Percentiles rank a stretch among this genome's conserved stretches.
phyloP scores from a whole-genome alignment of 2,113 vertebrate species.

The Grantiella picta region DNA sequence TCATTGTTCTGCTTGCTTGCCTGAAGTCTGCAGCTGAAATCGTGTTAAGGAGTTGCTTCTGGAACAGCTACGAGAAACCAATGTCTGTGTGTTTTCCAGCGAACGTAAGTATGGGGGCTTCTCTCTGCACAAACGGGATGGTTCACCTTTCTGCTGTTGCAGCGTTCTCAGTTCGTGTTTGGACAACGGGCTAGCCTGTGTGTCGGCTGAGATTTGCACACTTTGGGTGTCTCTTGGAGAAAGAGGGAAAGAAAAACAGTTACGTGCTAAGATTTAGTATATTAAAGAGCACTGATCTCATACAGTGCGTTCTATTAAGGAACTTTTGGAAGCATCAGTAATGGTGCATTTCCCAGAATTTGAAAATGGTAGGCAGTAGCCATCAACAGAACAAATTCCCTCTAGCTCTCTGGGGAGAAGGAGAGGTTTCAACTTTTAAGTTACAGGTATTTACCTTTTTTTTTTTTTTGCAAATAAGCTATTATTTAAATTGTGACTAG shows the following conservation, averaged over 20 bases:
- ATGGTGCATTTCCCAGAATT: neutral
- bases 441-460: neutral
- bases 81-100: constrained; percentile 78
- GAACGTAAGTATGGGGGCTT: constrained; percentile 75
- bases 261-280: neutral
- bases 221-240: neutral
- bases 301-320: neutral
- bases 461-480: neutral
- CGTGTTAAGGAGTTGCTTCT: constrained; percentile 80
- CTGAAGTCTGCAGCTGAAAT: constrained; percentile 79
- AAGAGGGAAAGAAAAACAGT: neutral
- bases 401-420: neutral
- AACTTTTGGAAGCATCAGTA: neutral
- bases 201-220: neutral
- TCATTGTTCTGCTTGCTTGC: constrained; percentile 88
- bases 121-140: constrained; percentile 15
- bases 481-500: neutral
- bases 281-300: neutral
- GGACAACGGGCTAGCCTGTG: neutral
- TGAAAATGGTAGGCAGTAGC: neutral
- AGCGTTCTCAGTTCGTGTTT: neutral
- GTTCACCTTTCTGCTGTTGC: constrained; percentile 39
- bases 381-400: neutral
- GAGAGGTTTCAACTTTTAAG: neutral
- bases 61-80: constrained; percentile 75